A percentile compares a stretch with the other conserved stretches of the same genome.
Conservation (phyloP, 2,113 vertebrate species). For the Triplophysa dalaica region DNA sequence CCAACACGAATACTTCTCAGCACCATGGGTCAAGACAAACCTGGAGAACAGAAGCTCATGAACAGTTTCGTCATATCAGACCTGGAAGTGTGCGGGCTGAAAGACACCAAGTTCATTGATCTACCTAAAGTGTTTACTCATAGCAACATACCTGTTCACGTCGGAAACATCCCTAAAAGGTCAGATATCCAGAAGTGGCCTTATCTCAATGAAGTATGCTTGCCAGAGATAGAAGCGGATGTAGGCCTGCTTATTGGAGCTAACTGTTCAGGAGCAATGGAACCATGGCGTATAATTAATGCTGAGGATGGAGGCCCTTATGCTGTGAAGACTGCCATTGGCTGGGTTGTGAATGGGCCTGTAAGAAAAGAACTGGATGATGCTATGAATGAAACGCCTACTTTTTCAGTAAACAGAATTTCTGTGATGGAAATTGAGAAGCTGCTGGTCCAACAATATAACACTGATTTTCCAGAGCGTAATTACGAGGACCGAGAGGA, state of each 20-base stretch:
- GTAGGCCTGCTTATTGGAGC: no score
- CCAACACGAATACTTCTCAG: constrained; percentile 30
- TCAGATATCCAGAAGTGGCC: constrained; percentile 9
- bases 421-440: constrained; percentile 30
- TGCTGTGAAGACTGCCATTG: no score
- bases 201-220: no score
- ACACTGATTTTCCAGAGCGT: constrained; percentile 43
- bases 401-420: neutral
- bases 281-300: no score
- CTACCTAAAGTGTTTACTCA: constrained; percentile 39
- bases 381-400: no score
- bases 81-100: constrained; percentile 33
- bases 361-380: no score
- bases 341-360: no score
- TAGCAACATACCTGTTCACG: constrained; percentile 19
- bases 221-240: no score
- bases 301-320: no score
- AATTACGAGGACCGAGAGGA: constrained; percentile 35
- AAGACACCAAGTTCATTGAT: constrained; percentile 7
- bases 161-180: constrained; percentile 19
- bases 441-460: constrained; percentile 43
- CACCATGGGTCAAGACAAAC: constrained; percentile 30
- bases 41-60: constrained; percentile 1
- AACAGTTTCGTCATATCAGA: constrained; percentile 24
- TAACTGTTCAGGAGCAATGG: no score